phyloP scores from a whole-genome alignment of 2,888 invertebrate species.

The Crioceris asparagi region DNA sequence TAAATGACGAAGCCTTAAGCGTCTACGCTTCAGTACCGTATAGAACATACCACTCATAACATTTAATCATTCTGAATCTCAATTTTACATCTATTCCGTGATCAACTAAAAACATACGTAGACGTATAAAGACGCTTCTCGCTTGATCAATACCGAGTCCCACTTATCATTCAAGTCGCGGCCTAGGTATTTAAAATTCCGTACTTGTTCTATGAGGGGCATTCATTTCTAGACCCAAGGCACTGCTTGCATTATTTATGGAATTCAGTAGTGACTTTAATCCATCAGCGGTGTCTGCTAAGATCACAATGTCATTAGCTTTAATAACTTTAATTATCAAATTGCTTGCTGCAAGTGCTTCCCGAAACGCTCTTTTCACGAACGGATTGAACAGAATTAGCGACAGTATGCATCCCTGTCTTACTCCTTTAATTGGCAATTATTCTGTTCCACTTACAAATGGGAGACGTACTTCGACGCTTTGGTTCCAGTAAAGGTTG shows the following conservation, averaged over 20 bases:
- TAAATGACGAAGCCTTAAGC: conserved; percentile 1
- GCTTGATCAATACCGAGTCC: neutral
- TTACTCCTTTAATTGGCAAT: too few species aligned
- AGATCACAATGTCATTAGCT: neutral
- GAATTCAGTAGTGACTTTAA: neutral
- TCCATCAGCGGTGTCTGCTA: neutral
- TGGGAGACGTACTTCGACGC: too few species aligned
- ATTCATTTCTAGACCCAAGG: neutral
- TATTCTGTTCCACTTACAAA: too few species aligned
- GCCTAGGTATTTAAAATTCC: conserved; percentile 1
- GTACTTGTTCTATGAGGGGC: neutral
- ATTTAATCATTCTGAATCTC: neutral
- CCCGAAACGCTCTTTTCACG: too few species aligned
- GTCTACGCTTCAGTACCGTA: too few species aligned
- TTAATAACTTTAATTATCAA: neutral
- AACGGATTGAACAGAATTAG: too few species aligned
- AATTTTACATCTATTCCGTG: too few species aligned
- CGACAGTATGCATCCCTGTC: too few species aligned
- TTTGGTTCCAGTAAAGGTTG: too few species aligned
- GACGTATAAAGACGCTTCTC: too few species aligned
- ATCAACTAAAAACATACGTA: too few species aligned
- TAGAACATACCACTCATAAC: conserved; percentile 1
- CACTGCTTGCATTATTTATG: neutral
- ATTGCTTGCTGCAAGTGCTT: too few species aligned
- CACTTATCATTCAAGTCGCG: conserved; percentile 2